phyloP scores from a whole-genome alignment of 2,888 invertebrate genomes.

The Galeruca laticollis region DNA sequence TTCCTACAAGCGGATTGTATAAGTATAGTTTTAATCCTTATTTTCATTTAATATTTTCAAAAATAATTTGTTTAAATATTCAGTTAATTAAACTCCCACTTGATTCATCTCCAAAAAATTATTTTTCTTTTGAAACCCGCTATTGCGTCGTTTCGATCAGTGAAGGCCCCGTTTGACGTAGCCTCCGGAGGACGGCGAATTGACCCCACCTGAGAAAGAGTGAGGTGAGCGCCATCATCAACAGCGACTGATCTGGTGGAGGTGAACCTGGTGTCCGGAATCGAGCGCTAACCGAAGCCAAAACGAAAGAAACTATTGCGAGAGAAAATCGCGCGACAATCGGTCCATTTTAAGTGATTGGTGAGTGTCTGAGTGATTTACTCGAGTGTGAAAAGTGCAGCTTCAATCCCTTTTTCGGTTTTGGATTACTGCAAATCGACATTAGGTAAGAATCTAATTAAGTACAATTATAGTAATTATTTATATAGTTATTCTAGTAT shows the following conservation, averaged over 20 bases:
- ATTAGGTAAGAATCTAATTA: too few relatives aligned
- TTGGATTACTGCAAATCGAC: too few relatives aligned
- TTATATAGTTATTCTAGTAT: background rate
- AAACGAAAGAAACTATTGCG: conserved; percentile 13
- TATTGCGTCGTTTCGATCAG: background rate
- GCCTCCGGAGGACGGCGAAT: conserved; percentile 4
- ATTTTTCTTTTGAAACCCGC: background rate
- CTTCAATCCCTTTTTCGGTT: background rate
- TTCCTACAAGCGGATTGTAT: too few relatives aligned
- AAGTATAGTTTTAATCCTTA: too few relatives aligned
- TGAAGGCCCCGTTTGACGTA: conserved; percentile 3
- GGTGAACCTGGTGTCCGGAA: conserved; percentile 16
- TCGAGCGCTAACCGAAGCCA: conserved; percentile 6
- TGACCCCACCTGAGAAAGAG: conserved; percentile 31
- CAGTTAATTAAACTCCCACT: too few relatives aligned
- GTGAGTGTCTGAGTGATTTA: conserved; percentile 6
- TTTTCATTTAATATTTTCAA: too few relatives aligned
- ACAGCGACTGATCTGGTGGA: conserved; percentile 5
- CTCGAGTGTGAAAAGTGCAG: conserved; percentile 11
- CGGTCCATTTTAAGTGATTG: conserved; percentile 7
- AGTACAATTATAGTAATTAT: too few relatives aligned
- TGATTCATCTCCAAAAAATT: too few relatives aligned
- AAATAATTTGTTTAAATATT: too few relatives aligned
- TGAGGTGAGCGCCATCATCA: conserved; percentile 17
- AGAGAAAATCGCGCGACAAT: conserved; percentile 15